These are phyloP conservation scores for Acrocephalus kingi DNA, from an alignment of 2,113 vertebrate species.

Conservation along the genomic window DNA sequence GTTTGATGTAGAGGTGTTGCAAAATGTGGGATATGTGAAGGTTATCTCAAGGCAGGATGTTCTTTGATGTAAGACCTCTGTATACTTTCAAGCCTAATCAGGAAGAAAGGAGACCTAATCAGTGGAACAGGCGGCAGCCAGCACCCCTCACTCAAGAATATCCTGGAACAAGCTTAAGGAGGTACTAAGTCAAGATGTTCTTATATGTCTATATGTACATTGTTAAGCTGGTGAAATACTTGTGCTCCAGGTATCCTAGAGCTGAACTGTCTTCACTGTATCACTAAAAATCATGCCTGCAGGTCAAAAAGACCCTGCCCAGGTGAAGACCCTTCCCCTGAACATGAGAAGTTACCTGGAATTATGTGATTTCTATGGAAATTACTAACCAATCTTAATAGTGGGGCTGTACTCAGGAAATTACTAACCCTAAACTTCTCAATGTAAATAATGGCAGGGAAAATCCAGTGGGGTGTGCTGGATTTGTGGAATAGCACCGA, in stretches of 20 bases:
- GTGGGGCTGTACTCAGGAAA: neutral
- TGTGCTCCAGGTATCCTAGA: fast-evolving
- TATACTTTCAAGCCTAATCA: neutral
- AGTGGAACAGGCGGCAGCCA: neutral
- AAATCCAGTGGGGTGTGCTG: neutral
- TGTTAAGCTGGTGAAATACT: neutral
- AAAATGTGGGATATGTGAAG: neutral
- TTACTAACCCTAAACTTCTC: neutral
- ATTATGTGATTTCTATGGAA: fast-evolving
- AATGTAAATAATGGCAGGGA: neutral
- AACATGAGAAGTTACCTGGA: neutral
- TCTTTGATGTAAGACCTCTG: neutral
- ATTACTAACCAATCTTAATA: neutral
- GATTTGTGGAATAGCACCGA: neutral
- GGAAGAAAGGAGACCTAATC: neutral
- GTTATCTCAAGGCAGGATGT: neutral
- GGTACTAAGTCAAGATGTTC: neutral
- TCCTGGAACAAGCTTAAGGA: neutral
- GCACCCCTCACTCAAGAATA: neutral
- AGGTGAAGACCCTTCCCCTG: neutral
- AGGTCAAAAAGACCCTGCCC: neutral
- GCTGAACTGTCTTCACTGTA: neutral
- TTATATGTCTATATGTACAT: neutral
- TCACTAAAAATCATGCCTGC: fast-evolving
- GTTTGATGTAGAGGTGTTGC: neutral